Percentiles rank a stretch among this genome's conserved stretches.
Evolutionary conservation across 1,140 invertebrate genomes (phyloP).

Genomic region (Aphaenogaster floridana): DNA sequence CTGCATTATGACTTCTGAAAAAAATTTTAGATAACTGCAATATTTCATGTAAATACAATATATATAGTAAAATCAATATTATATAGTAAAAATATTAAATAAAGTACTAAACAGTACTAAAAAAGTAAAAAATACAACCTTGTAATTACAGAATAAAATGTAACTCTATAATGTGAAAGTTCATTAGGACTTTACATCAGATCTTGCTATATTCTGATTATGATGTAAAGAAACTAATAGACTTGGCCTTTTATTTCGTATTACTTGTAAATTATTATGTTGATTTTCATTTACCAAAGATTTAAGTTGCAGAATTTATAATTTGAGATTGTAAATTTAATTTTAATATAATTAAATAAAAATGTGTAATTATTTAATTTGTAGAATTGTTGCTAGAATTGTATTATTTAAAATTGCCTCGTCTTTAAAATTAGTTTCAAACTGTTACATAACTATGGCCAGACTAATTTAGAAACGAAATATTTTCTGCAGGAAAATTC

Average conservation of each 20-base stretch:
- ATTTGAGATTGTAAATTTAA: not conserved
- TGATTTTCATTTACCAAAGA: not conserved
- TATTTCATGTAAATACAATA: not conserved
- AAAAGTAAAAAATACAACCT: slow-evolving; percentile 34
- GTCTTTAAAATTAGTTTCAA: slow-evolving; percentile 9
- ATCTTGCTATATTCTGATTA: slow-evolving; percentile 13
- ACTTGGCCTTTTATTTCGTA: slow-evolving; percentile 9
- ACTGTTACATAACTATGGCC: not conserved
- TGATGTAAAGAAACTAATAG: slow-evolving; percentile 26
- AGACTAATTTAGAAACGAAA: slow-evolving; percentile 12
- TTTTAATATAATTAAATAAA: slow-evolving; percentile 1
- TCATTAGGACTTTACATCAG: slow-evolving; percentile 16
- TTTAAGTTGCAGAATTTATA: not conserved
- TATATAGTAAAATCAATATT: not conserved
- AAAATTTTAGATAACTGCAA: not conserved
- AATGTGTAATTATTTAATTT: not conserved
- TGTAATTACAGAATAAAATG: slow-evolving; percentile 3
- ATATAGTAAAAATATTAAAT: slow-evolving; percentile 27
- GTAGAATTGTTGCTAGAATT: not conserved
- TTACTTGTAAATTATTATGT: slow-evolving; percentile 19
- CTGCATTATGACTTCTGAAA: slow-evolving; percentile 11
- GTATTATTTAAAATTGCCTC: not conserved
- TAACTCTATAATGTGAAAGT: slow-evolving; percentile 30
- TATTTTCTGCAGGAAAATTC: slow-evolving; percentile 35
- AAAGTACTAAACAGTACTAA: not conserved